phyloP scores from a whole-genome alignment of 1,140 invertebrate species.

The Streblospio benedicti region DNA sequence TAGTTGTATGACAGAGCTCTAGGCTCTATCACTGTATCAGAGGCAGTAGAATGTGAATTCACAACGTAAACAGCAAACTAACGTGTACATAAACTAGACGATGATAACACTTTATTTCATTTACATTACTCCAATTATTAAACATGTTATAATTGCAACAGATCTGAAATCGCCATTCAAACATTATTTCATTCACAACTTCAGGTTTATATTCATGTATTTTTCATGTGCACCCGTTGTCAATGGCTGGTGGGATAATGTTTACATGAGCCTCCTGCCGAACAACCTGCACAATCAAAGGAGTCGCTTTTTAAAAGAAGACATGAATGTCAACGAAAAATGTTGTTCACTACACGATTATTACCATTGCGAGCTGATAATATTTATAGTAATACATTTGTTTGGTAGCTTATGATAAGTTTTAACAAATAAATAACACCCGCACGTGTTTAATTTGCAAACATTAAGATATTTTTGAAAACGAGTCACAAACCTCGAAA shows the following conservation, averaged over 20 bases:
- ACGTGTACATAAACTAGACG: neutral
- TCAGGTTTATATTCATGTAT: neutral
- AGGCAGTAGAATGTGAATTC: neutral
- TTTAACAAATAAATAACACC: neutral
- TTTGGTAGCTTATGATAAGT: neutral
- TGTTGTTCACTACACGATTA: neutral
- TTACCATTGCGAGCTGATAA: neutral
- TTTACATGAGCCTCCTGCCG: neutral
- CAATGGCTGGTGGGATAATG: neutral
- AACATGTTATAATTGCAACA: neutral
- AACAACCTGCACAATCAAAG: neutral
- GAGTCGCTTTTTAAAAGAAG: neutral
- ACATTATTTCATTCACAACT: neutral
- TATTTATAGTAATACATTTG: conserved; percentile 6
- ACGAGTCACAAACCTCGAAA: conserved; percentile 22
- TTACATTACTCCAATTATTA: neutral
- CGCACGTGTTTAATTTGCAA: neutral
- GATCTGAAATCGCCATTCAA: neutral
- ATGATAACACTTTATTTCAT: neutral
- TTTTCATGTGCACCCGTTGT: neutral
- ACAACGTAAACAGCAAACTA: neutral
- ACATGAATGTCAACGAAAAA: neutral
- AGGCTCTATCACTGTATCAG: neutral
- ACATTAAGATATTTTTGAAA: conserved; percentile 6
- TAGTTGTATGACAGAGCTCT: too few species aligned